Evolutionary conservation across 2,113 vertebrate species (phyloP).

Genomic region (Poecile atricapillus): DNA sequence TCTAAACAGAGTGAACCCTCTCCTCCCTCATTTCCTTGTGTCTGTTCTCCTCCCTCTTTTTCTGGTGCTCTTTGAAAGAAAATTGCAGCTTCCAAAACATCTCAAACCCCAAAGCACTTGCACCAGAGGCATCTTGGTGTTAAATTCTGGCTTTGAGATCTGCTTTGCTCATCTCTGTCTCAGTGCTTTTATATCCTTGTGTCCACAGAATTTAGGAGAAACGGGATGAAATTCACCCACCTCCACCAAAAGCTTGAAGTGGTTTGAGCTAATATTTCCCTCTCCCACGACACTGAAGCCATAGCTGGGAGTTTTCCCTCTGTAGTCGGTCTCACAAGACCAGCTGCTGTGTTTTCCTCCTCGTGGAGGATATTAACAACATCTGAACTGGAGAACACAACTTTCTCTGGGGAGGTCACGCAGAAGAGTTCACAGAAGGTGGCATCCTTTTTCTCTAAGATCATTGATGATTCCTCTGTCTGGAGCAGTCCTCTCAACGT

Average conservation of each 20-base stretch:
- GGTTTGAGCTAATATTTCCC: neutral
- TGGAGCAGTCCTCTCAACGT: neutral
- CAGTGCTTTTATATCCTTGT: neutral
- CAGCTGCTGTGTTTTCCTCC: neutral
- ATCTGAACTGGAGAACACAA: neutral
- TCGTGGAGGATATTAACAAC: neutral
- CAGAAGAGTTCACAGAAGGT: neutral
- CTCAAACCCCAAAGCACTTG: neutral
- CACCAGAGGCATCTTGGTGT: neutral
- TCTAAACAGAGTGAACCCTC: neutral
- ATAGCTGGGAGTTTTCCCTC: neutral
- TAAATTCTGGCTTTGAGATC: neutral
- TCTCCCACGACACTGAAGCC: neutral
- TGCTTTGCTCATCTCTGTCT: neutral
- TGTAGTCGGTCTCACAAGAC: neutral
- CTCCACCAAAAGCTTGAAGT: neutral
- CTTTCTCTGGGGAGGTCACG: neutral
- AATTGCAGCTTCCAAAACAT: neutral
- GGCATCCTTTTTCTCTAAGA: neutral
- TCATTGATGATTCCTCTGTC: neutral
- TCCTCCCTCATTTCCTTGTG: neutral
- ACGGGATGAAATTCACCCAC: neutral
- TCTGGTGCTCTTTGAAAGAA: neutral
- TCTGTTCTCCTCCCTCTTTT: neutral
- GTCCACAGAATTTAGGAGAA: neutral